A percentile compares a stretch with the other conserved stretches of the same genome.
These are phyloP conservation scores for Bufo gargarizans DNA, from an alignment of 2,113 vertebrate genomes.

Conservation along the genomic window DNA sequence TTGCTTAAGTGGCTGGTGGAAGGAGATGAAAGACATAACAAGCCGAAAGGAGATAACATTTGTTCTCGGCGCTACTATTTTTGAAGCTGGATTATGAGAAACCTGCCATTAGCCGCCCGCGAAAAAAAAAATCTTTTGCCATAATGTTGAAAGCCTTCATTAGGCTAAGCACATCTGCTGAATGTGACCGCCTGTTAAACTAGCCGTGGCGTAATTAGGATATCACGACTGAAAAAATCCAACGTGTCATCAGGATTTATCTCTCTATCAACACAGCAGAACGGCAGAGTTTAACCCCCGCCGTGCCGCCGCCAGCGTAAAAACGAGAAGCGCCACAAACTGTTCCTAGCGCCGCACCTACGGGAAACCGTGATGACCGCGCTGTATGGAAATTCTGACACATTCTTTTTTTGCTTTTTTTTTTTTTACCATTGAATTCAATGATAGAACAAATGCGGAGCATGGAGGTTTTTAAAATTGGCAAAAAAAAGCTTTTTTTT, in stretches of 20 bases:
- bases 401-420: no score
- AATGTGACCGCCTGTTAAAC: conserved; percentile 60
- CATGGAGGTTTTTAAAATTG: no score
- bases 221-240: conserved; percentile 52
- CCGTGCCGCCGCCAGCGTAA: neutral
- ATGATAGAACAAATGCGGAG: no score
- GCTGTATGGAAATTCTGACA: no score
- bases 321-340: no score
- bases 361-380: no score
- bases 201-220: conserved; percentile 56
- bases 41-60: conserved; percentile 61
- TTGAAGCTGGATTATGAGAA: conserved; percentile 64
- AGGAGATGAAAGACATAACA: conserved; percentile 63
- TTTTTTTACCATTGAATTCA: no score
- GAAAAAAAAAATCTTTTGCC: conserved; percentile 57
- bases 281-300: conserved; percentile 26
- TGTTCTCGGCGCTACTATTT: conserved; percentile 61
- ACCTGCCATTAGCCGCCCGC: conserved; percentile 58
- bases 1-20: conserved; percentile 55
- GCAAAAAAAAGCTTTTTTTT: no score
- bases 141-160: conserved; percentile 61
- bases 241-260: conserved; percentile 56
- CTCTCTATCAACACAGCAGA: conserved; percentile 47
- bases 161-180: conserved; percentile 57
- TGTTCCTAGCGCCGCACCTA: no score